phyloP scores from a whole-genome alignment of 2,888 invertebrate genomes.

The Sesamia inferens region DNA sequence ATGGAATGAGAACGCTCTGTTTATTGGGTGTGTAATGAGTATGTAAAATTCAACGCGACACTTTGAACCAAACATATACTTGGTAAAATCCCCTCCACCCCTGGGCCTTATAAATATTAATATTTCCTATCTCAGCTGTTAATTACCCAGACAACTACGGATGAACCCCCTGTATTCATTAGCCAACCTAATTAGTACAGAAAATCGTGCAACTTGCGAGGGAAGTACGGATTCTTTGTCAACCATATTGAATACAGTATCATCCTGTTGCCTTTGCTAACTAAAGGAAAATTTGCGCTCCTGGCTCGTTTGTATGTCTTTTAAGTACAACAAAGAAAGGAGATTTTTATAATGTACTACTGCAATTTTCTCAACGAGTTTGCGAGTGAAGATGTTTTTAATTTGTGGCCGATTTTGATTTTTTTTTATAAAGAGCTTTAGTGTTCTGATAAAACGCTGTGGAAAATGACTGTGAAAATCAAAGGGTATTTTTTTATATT shows the following conservation, averaged over 20 bases:
- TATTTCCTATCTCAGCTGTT: constrained; percentile 86
- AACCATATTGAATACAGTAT: constrained; percentile 61
- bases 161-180: constrained; percentile 85
- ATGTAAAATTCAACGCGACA: constrained; percentile 81
- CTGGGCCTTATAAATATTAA: constrained; percentile 86
- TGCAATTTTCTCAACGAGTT: constrained; percentile 43
- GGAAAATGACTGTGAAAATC: constrained; percentile 17
- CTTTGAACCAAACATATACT: constrained; percentile 75
- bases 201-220: constrained; percentile 75
- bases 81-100: constrained; percentile 75
- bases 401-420: constrained; percentile 37
- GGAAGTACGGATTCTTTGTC: constrained; percentile 75
- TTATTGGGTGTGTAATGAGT: constrained; percentile 70
- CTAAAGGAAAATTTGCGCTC: constrained; percentile 58
- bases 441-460: neutral
- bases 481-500: neutral
- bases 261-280: constrained; percentile 55
- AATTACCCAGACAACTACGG: constrained; percentile 86
- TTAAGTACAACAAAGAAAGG: constrained; percentile 46
- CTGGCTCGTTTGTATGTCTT: constrained; percentile 54
- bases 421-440: constrained; percentile 4
- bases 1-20: constrained; percentile 59
- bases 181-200: constrained; percentile 85
- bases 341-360: constrained; percentile 35
- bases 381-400: constrained; percentile 36